Percentiles rank a stretch among this genome's conserved stretches.
Evolutionary conservation across 2,888 invertebrate species (phyloP).

Genomic region (Tanytarsus gracilentus): DNA sequence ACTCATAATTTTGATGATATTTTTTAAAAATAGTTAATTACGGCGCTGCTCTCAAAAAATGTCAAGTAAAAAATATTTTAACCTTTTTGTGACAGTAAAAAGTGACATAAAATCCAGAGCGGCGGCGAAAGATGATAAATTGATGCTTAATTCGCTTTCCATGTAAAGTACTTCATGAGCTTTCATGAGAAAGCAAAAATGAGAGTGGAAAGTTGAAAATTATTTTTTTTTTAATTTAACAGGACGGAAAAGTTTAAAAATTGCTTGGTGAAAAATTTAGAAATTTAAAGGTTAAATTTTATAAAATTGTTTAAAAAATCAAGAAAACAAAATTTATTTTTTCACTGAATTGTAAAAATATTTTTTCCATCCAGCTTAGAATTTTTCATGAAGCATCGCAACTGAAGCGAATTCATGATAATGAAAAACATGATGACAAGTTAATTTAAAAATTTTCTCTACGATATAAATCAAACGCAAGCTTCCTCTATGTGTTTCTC

Average conservation of each 20-base stretch:
- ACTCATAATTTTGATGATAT: no score
- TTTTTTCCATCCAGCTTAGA: no score
- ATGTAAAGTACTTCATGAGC: conserved; percentile 15
- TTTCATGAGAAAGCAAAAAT: not conserved
- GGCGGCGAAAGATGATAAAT: conserved; percentile 10
- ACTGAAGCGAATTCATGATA: conserved; percentile 10
- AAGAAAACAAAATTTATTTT: no score
- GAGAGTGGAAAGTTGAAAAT: no score
- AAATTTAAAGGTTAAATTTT: not conserved
- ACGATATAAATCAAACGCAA: conserved; percentile 16
- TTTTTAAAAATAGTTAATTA: no score
- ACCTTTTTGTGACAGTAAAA: not conserved
- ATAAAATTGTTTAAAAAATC: not conserved
- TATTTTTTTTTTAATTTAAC: no score
- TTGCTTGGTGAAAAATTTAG: no score
- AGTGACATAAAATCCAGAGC: not conserved
- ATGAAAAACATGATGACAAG: conserved; percentile 24
- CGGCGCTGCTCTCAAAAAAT: no score
- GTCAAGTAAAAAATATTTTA: no score
- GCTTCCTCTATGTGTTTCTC: no score
- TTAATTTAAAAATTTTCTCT: conserved; percentile 21
- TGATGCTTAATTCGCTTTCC: conserved; percentile 21
- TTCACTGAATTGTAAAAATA: no score
- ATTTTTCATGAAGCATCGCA: not conserved
- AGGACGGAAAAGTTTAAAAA: no score